Evolutionary conservation across 2,113 vertebrate species (phyloP).

Genomic region (Lota lota): DNA sequence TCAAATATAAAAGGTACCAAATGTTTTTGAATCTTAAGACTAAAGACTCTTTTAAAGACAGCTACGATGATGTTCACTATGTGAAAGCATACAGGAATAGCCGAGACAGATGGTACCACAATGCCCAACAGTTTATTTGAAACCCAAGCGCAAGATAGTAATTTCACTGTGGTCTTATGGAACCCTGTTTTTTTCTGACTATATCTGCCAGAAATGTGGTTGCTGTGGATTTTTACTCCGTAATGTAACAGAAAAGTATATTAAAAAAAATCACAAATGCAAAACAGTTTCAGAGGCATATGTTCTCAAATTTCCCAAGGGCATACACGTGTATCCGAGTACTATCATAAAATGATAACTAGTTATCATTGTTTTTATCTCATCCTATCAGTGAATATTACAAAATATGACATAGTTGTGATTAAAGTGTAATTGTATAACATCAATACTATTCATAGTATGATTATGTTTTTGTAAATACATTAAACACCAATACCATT

Average conservation of each 20-base stretch:
- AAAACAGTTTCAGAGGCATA: background rate
- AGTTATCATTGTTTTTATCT: background rate
- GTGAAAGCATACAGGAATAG: constrained; percentile 42
- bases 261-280: constrained; percentile 10
- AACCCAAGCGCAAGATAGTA: constrained; percentile 52
- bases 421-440: too few species aligned
- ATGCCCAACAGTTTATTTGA: constrained; percentile 61
- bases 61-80: constrained; percentile 19
- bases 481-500: too few species aligned
- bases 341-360: background rate
- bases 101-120: constrained; percentile 50
- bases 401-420: background rate
- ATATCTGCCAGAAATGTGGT: constrained; percentile 64
- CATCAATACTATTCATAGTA: too few species aligned
- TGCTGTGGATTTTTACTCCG: constrained; percentile 25
- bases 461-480: too few species aligned
- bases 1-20: background rate
- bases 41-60: constrained; percentile 1
- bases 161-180: constrained; percentile 62
- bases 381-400: background rate
- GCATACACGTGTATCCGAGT: too few species aligned
- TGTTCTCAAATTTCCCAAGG: too few species aligned
- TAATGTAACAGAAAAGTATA: constrained; percentile 33
- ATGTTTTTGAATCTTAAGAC: background rate
- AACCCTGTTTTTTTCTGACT: constrained; percentile 47